Percentiles rank a stretch among this genome's conserved stretches.
Evolutionary conservation across 2,888 invertebrate species (phyloP).

Genomic region (Bruchidius siliquastri): DNA sequence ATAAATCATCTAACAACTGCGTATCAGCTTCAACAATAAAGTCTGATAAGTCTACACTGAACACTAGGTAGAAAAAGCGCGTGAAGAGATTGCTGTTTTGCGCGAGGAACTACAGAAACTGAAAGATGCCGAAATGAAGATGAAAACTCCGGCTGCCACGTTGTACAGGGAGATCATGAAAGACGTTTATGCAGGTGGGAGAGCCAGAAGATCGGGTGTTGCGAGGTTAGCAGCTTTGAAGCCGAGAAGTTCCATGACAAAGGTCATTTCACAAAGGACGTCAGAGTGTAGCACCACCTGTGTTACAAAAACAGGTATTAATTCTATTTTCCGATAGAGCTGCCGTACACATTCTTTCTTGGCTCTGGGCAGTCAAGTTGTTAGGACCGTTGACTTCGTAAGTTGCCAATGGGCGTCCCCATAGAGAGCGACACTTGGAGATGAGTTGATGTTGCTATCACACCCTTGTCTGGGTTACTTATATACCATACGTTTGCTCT

Average conservation of each 20-base stretch:
- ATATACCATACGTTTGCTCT: too few species aligned
- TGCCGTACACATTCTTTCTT: too few species aligned
- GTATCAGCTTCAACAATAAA: too few species aligned
- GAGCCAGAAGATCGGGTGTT: background rate
- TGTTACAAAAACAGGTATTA: background rate
- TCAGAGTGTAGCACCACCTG: background rate
- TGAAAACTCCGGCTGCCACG: background rate
- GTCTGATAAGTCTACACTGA: too few species aligned
- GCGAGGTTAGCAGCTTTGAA: background rate
- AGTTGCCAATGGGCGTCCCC: too few species aligned
- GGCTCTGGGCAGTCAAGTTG: too few species aligned
- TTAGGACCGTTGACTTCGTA: too few species aligned
- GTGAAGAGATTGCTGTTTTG: background rate
- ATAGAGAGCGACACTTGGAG: too few species aligned
- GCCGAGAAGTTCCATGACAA: background rate
- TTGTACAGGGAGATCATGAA: background rate
- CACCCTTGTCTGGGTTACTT: too few species aligned
- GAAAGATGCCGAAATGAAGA: background rate
- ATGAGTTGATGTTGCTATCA: too few species aligned
- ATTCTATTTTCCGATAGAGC: too few species aligned
- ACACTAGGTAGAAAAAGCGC: background rate
- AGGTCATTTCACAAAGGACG: background rate
- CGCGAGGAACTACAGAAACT: background rate
- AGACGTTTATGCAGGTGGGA: background rate
- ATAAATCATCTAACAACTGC: too few species aligned